phyloP scores from a whole-genome alignment of 2,888 invertebrate genomes.

The Platypus cylindrus region DNA sequence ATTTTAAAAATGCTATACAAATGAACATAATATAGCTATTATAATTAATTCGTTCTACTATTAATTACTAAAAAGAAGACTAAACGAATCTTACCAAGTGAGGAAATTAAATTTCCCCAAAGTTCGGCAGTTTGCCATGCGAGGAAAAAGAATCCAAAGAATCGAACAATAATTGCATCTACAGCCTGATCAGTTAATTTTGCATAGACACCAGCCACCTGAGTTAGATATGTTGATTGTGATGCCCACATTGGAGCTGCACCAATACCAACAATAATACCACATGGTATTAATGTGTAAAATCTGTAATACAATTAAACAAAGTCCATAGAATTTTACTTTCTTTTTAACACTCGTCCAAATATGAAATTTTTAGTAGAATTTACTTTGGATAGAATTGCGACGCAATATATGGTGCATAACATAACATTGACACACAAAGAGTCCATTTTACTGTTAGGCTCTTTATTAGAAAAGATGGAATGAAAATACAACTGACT shows the following conservation, averaged over 20 bases:
- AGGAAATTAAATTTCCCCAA: slow-evolving; percentile 94
- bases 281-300: slow-evolving; percentile 14
- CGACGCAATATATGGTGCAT: slow-evolving; percentile 86
- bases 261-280: slow-evolving; percentile 85
- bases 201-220: slow-evolving; percentile 84
- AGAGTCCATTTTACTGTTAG: slow-evolving; percentile 95
- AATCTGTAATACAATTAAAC: slow-evolving; percentile 7
- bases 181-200: slow-evolving; percentile 75
- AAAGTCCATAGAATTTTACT: neutral
- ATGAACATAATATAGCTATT: too few relatives aligned
- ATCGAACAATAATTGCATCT: slow-evolving; percentile 87
- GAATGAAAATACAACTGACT: slow-evolving; percentile 90
- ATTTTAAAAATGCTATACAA: too few relatives aligned
- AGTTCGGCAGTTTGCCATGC: slow-evolving; percentile 95
- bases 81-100: slow-evolving; percentile 54
- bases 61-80: neutral
- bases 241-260: slow-evolving; percentile 98
- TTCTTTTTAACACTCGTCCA: neutral
- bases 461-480: slow-evolving; percentile 82
- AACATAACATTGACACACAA: slow-evolving; percentile 82
- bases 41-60: neutral
- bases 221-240: slow-evolving; percentile 94
- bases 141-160: slow-evolving; percentile 98
- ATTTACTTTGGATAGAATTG: slow-evolving; percentile 69
- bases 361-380: neutral